Percentiles rank a stretch among this genome's conserved stretches.
These are phyloP conservation scores for Perca flavescens DNA, from an alignment of 2,113 vertebrate species.

Conservation along the genomic window DNA sequence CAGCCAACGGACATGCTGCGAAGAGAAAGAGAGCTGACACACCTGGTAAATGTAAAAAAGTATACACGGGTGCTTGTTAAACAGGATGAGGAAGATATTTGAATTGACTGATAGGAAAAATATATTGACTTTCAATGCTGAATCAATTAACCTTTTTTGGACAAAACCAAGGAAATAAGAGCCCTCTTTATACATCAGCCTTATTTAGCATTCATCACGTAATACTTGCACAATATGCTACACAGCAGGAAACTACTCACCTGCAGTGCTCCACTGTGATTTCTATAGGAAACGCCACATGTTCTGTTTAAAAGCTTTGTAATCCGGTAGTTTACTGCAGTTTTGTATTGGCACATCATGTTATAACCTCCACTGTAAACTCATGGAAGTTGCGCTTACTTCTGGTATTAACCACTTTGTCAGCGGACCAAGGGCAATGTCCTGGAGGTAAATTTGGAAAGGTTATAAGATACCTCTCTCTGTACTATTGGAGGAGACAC, in stretches of 20 bases:
- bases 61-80: not conserved
- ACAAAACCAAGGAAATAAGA: not conserved
- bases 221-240: not conserved
- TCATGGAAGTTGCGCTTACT: not conserved
- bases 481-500: conserved; percentile 11
- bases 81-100: not conserved
- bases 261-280: conserved; percentile 11
- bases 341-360: conserved; percentile 5
- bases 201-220: not conserved
- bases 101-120: not conserved
- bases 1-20: conserved; percentile 86
- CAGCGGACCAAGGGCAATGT: not conserved
- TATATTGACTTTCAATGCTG: not conserved
- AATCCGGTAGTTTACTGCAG: not conserved
- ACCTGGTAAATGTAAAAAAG: conserved; percentile 81
- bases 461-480: not conserved
- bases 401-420: not conserved
- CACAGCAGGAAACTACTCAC: conserved; percentile 17
- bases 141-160: not conserved
- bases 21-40: conserved; percentile 89
- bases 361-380: not conserved
- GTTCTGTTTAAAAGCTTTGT: conserved; percentile 12
- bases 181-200: not conserved
- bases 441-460: conserved; percentile 15
- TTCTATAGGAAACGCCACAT: not conserved